phyloP scores from a whole-genome alignment of 1,140 invertebrate genomes.

The Aleiodes sp. region DNA sequence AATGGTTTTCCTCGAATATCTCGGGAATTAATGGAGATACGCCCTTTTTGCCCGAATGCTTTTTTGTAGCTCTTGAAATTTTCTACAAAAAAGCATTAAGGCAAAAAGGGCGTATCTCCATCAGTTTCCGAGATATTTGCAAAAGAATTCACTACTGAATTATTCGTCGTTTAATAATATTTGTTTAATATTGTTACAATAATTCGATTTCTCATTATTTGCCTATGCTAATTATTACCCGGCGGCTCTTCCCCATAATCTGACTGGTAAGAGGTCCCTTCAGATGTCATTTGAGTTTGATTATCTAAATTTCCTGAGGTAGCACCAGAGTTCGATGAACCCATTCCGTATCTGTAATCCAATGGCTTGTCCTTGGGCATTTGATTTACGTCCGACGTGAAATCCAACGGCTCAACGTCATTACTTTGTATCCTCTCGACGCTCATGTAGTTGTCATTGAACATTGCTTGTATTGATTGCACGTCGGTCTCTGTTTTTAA shows the following conservation, averaged over 20 bases:
- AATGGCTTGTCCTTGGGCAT: slow-evolving; percentile 38
- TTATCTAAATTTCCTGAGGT: slow-evolving; percentile 31
- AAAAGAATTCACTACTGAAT: background rate
- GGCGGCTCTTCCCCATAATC: slow-evolving; percentile 25
- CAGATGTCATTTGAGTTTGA: slow-evolving; percentile 31
- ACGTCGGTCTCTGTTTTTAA: slow-evolving; percentile 30
- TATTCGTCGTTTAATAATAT: background rate
- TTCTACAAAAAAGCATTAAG: no score
- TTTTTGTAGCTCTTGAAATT: no score
- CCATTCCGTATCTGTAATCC: slow-evolving; percentile 45
- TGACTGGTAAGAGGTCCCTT: slow-evolving; percentile 13
- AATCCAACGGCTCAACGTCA: slow-evolving; percentile 46
- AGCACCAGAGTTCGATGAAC: slow-evolving; percentile 20
- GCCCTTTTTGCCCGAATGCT: no score
- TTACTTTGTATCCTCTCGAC: slow-evolving; percentile 10
- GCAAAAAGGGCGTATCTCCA: no score
- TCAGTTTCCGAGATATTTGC: no score
- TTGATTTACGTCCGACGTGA: slow-evolving; percentile 42
- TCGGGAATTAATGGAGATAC: no score
- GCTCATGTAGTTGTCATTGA: slow-evolving; percentile 25
- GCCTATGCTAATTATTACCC: slow-evolving; percentile 14
- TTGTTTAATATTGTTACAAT: background rate
- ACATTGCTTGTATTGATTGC: slow-evolving; percentile 17
- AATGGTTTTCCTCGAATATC: no score
- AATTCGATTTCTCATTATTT: background rate